phyloP scores from a whole-genome alignment of 2,113 vertebrate species.

The Mesembrinibis cayennensis region DNA sequence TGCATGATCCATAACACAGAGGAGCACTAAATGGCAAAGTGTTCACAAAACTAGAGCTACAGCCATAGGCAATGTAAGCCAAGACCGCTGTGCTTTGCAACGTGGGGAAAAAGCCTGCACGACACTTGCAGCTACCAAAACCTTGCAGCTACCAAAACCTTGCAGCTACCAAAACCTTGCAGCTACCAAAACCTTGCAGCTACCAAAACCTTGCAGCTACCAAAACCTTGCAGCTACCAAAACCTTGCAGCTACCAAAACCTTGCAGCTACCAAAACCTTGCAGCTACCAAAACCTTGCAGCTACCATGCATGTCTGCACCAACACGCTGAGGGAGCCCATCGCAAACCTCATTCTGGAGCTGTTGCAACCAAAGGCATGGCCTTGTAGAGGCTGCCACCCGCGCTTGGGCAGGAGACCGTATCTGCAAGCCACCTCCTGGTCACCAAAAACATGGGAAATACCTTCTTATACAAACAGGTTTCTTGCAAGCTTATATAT shows the following conservation, averaged over 20 bases:
- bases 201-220: not conserved
- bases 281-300: not conserved
- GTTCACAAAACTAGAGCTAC: not conserved
- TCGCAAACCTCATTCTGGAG: not conserved
- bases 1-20: not conserved
- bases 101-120: accelerated
- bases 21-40: accelerated
- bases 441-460: not conserved
- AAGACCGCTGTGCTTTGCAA: not conserved
- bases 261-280: no score
- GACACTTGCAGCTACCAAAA: not conserved
- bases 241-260: no score
- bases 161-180: not conserved
- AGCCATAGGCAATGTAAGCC: not conserved
- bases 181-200: not conserved
- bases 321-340: accelerated
- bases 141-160: not conserved
- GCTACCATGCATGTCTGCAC: not conserved
- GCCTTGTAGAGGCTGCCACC: not conserved
- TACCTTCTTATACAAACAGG: not conserved
- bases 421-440: not conserved
- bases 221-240: not conserved
- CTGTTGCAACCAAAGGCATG: not conserved
- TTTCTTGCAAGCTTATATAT: not conserved
- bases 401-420: accelerated